Conservation (phyloP, 1,140 invertebrate species). For the Thalassaphorura encarpata region DNA sequence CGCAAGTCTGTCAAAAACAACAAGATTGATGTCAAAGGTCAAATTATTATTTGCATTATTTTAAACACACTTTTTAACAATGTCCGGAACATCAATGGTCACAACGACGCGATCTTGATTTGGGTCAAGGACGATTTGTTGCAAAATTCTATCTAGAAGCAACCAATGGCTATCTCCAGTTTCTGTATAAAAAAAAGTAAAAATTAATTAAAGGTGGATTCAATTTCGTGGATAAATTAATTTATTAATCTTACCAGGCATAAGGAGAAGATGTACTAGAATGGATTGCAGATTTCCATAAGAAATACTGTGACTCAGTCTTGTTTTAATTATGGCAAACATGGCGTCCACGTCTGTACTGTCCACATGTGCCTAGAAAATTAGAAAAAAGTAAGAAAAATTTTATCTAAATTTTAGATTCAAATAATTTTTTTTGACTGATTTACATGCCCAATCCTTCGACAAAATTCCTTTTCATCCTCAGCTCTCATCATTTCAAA, state of each 20-base stretch:
- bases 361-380: conserved; percentile 71
- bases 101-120: conserved; percentile 17
- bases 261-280: conserved; percentile 77
- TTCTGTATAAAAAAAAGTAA: background rate
- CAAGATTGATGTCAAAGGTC: background rate
- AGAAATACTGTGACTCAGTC: conserved; percentile 82
- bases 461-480: conserved; percentile 87
- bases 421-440: too few relatives aligned
- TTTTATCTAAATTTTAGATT: conserved; percentile 38
- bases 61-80: conserved; percentile 16
- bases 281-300: conserved; percentile 88
- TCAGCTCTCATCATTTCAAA: conserved; percentile 97
- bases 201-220: background rate
- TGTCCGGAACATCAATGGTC: conserved; percentile 13
- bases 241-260: too few relatives aligned
- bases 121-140: conserved; percentile 64
- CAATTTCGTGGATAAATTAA: too few relatives aligned
- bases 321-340: conserved; percentile 84
- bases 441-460: conserved; percentile 76
- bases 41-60: background rate
- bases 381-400: background rate
- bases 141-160: conserved; percentile 86
- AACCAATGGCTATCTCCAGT: conserved; percentile 84
- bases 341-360: conserved; percentile 86
- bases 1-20: background rate